Evolutionary conservation across 2,113 vertebrate species (phyloP).

Genomic region (Limnothrissa miodon): DNA sequence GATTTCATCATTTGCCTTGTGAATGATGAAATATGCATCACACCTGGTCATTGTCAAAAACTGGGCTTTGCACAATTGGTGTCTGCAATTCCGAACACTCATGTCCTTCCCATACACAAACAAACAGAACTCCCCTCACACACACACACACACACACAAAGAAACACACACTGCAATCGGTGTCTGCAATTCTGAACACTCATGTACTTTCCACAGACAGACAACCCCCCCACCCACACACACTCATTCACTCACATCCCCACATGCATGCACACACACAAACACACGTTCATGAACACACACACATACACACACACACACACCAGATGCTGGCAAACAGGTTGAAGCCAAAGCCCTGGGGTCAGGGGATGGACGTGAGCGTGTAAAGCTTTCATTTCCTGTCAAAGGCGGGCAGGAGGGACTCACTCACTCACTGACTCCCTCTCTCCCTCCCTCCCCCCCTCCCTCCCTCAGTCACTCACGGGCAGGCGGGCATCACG

Average conservation of each 20-base stretch:
- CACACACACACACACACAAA: background rate
- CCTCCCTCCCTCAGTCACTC: no score
- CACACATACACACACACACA: background rate
- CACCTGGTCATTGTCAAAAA: background rate
- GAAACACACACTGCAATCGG: no score
- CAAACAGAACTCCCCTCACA: background rate
- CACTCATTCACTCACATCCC: background rate
- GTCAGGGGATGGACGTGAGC: constrained; percentile 55
- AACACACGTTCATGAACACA: background rate
- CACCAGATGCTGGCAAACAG: constrained; percentile 40
- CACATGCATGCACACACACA: background rate
- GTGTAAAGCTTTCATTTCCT: constrained; percentile 40
- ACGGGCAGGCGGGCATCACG: background rate
- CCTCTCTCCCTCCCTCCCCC: no score
- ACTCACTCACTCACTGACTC: constrained; percentile 44
- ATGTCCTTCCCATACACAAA: background rate
- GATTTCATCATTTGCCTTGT: background rate
- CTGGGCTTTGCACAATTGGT: background rate
- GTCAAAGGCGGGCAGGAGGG: constrained; percentile 63
- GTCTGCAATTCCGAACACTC: background rate
- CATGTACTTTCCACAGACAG: background rate
- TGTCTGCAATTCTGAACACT: background rate
- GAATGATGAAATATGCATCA: background rate
- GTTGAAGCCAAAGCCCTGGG: constrained; percentile 49
- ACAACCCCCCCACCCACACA: background rate